Base-by-base conservation (phyloP, 2,888 invertebrate genomes). In the Alloplasta piceator region DNA sequence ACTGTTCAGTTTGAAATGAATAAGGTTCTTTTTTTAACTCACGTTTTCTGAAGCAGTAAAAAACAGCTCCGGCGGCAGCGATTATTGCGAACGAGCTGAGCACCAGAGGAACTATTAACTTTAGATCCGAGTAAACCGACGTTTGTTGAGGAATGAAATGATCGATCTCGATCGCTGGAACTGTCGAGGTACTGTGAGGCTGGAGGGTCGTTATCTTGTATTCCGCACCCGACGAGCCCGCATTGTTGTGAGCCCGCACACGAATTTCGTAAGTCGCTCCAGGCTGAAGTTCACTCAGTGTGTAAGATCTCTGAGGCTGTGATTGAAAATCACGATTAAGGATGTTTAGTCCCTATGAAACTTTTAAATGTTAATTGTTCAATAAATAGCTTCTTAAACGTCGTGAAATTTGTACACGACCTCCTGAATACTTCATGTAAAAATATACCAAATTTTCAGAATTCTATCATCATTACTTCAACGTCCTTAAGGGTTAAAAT, bases 171-270 rank as follows among this genome's bases (percentile, higher is more conserved):
- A 91, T 86, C 9, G 91, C 89, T 52, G 89, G 84, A 5, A 90
- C 86, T 26, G 87, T 93, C 96, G 97, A 95, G 96, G 97, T 95
- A 91, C 96, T 96, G 88, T 95, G 95, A 12, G 96, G 93, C 5
- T 96, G 96, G 82, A 97, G 94, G 1, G 97, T 98, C 39, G 97
- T 96, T 90, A 97, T 96, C 93, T 97, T 97, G 90, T 97, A 97
- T 9, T 96, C 93, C 0, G 97, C 97, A 61, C 95, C 94, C 0
- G 96, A 96, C 82, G 96, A 96, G 0, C 98, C 98, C 0, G 97
- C 97, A 91, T 97, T 97, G 92, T 98, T 98, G 91, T 96, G 96
- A 0, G 97, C 97, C 0, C 93, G 92, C 50, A 94, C 92, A 74
- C 93, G 92, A 16, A 94, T 88, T 78, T 93, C 92, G 88, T 94